Conservation (phyloP, 2,888 invertebrate species). For the Drosophila demipolita region DNA sequence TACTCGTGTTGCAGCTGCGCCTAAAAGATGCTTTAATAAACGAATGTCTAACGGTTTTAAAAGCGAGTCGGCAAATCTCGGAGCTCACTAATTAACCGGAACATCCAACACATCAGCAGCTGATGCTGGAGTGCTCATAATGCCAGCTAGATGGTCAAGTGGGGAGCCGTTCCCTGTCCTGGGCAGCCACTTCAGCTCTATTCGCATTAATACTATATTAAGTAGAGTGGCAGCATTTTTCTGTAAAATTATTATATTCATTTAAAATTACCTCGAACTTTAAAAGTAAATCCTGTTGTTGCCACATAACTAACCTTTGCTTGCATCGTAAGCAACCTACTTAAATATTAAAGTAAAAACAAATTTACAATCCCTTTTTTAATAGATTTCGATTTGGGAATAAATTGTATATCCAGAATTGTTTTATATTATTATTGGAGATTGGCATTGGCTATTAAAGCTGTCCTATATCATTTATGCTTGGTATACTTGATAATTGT, state of each 20-base stretch:
- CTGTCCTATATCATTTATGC: background rate
- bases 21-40: constrained; percentile 68
- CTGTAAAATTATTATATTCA: background rate
- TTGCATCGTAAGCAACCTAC: background rate
- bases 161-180: constrained; percentile 48
- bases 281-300: background rate
- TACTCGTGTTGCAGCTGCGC: constrained; percentile 73
- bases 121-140: constrained; percentile 50
- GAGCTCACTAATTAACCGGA: constrained; percentile 56
- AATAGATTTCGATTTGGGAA: background rate
- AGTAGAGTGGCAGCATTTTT: background rate
- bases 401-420: background rate
- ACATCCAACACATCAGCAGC: constrained; percentile 34
- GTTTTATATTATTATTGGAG: background rate
- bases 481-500: background rate
- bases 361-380: background rate
- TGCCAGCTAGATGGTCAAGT: constrained; percentile 46
- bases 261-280: background rate
- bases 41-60: constrained; percentile 27
- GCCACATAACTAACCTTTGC: background rate
- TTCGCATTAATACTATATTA: background rate
- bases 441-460: background rate
- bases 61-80: constrained; percentile 3
- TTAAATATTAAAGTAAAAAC: background rate
- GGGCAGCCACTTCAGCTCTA: constrained; percentile 1